Conservation (phyloP, 1,140 invertebrate genomes). For the Octopus bimaculoides region DNA sequence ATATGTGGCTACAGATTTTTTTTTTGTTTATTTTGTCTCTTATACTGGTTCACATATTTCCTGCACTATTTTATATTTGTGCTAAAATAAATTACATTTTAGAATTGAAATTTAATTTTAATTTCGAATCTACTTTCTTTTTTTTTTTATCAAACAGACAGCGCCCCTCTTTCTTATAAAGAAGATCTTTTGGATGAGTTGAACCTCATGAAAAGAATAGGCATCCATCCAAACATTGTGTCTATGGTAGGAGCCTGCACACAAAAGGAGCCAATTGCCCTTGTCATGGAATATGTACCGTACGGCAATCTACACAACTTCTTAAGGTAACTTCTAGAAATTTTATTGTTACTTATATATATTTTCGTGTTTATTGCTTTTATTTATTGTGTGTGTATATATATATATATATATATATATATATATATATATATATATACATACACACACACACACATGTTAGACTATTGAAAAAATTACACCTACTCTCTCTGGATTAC, state of each 20-base stretch:
- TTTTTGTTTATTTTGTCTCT: not conserved
- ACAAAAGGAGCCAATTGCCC: slow-evolving; percentile 79
- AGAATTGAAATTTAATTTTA: no score
- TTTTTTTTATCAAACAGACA: slow-evolving; percentile 33
- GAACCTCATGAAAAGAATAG: slow-evolving; percentile 80
- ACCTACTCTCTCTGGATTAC: no score
- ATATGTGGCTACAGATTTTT: no score
- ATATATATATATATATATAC: no score
- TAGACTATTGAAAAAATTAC: no score
- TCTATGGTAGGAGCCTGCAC: slow-evolving; percentile 81
- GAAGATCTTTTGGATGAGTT: slow-evolving; percentile 76
- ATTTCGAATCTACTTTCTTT: not conserved
- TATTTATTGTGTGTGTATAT: no score
- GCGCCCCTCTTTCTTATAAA: slow-evolving; percentile 61
- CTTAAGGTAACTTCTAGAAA: slow-evolving; percentile 58
- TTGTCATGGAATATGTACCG: slow-evolving; percentile 90
- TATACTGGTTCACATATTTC: not conserved
- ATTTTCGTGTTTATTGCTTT: no score
- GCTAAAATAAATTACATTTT: no score
- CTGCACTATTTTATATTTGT: not conserved
- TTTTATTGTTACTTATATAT: not conserved
- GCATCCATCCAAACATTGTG: slow-evolving; percentile 82
- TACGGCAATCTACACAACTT: slow-evolving; percentile 90
- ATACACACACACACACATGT: no score
- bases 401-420: no score